phyloP scores from a whole-genome alignment of 2,888 invertebrate species.

The Caenorhabditis zanzibari region DNA sequence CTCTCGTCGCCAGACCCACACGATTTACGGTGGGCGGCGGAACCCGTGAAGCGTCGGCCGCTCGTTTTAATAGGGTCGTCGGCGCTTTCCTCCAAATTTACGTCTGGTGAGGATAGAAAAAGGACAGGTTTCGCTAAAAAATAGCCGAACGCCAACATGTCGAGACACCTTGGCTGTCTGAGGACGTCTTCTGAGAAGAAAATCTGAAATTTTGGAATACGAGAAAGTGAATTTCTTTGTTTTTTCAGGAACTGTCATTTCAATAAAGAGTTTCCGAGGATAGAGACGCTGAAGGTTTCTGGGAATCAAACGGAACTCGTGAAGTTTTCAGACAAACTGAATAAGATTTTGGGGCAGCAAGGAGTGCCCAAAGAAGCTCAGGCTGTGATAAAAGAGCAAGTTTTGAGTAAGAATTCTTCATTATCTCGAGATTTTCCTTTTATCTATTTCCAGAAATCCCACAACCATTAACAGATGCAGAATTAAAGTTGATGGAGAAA shows the following conservation, averaged over 20 bases:
- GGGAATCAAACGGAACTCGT: conserved; percentile 43
- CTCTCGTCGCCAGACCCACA: conserved; percentile 25
- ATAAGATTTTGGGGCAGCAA: conserved; percentile 41
- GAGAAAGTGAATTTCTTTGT: background rate
- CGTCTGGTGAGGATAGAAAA: conserved; percentile 64
- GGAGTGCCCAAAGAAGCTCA: conserved; percentile 35
- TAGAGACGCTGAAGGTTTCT: conserved; percentile 41
- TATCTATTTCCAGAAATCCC: conserved; percentile 50
- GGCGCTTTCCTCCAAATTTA: background rate
- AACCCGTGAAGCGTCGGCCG: conserved; percentile 58
- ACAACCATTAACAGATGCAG: conserved; percentile 15
- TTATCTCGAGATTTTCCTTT: background rate
- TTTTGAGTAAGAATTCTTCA: conserved; percentile 34
- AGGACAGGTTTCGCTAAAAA: conserved; percentile 67
- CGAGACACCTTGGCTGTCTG: conserved; percentile 70
- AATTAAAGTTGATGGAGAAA: conserved; percentile 27
- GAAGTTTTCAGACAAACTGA: conserved; percentile 34
- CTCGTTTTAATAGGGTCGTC: background rate
- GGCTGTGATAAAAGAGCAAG: conserved; percentile 38
- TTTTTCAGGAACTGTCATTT: conserved; percentile 62
- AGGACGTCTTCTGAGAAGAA: conserved; percentile 43
- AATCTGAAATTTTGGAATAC: background rate
- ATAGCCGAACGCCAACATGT: conserved; percentile 60
- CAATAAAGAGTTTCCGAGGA: conserved; percentile 27
- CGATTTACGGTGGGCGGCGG: conserved; percentile 46